Conservation (phyloP, 2,113 vertebrate genomes). For the Clupea harengus region DNA sequence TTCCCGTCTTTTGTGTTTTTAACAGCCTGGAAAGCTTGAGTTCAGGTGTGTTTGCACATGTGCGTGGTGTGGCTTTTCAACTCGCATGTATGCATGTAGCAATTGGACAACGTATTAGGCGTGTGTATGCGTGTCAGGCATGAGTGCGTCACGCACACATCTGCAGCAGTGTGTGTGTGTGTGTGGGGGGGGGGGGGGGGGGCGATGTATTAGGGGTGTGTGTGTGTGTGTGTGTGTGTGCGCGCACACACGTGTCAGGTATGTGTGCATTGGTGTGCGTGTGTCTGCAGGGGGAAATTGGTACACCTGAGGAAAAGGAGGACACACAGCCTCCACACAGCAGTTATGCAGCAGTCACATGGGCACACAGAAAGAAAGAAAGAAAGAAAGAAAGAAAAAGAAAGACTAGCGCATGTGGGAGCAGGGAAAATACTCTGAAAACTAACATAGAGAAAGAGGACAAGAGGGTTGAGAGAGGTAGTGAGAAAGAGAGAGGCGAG, state of each 20-base stretch:
- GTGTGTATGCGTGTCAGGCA: neutral
- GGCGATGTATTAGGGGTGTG: neutral
- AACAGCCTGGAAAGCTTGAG: constrained; percentile 52
- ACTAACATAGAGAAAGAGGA: neutral
- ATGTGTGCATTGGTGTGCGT: constrained; percentile 16
- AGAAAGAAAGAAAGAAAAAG: constrained; percentile 21
- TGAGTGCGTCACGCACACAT: neutral
- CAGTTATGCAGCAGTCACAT: constrained; percentile 65
- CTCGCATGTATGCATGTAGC: neutral
- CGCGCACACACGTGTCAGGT: neutral
- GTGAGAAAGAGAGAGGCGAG: constrained; percentile 16
- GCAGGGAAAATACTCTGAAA: neutral
- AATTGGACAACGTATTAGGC: neutral
- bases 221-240: constrained; percentile 14
- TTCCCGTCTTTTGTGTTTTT: constrained; percentile 54
- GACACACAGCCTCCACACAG: constrained; percentile 53
- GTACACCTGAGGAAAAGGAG: constrained; percentile 52
- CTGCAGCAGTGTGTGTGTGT: neutral
- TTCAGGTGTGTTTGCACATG: neutral
- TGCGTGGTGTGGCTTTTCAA: constrained; percentile 20
- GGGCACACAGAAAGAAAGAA: constrained; percentile 49
- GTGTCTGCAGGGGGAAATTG: constrained; percentile 36
- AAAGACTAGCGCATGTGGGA: neutral
- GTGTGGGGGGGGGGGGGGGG: too few species aligned
- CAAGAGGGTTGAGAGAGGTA: constrained; percentile 21